Base-by-base conservation (phyloP, 2,797 vertebrate species). In the Sphaeramia orbicularis region DNA sequence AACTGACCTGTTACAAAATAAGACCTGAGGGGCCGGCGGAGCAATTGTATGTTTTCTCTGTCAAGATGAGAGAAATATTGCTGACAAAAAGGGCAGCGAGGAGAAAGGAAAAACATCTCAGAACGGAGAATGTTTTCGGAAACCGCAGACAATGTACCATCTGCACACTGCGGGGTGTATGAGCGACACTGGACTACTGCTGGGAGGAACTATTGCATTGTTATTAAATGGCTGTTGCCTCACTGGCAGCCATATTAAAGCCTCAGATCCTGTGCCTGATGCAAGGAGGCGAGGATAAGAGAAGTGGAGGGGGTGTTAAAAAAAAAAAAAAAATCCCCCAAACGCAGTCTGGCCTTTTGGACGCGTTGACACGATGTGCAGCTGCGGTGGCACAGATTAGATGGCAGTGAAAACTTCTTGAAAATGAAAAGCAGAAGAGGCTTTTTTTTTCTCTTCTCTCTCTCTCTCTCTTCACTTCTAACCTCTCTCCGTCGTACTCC, bases 121-220 rank as follows among this genome's bases (percentile, higher is more conserved):
- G 68, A 76, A 63, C 76, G 73, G 73, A 76, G 78, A 88, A 80
- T 90, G 84, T 93, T 91, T 93, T 87, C 53, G 76, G 83, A 89
- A 90, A 85, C 75, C 74, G 78, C 85, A 93, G 91, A 93, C 89
- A 93, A 87, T 86, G 90, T 90, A 87, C 93, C 92, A 94, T 94
- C 93, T 94, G 94, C 89, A 93, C 91, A 43, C 89, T 55, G 84
- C 81, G 43, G 92, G 93, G 92, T 76, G 90, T 82, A 70, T 65
- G 86, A 81, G 83, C 86, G 85, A 93, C 90, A 92, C 90, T 47
- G 83, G 86, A 81, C 82, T 21, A 84, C 92, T 81, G 91, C 93
- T 93, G 93, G 84, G 93, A 92, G 87, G 81, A 87, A 90, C 90
- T 91, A 90, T 92, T 87, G 86, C 92, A 91, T 92, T 93, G 91